phyloP scores from a whole-genome alignment of 2,888 invertebrate genomes.

The Dryocosmus kuriphilus region DNA sequence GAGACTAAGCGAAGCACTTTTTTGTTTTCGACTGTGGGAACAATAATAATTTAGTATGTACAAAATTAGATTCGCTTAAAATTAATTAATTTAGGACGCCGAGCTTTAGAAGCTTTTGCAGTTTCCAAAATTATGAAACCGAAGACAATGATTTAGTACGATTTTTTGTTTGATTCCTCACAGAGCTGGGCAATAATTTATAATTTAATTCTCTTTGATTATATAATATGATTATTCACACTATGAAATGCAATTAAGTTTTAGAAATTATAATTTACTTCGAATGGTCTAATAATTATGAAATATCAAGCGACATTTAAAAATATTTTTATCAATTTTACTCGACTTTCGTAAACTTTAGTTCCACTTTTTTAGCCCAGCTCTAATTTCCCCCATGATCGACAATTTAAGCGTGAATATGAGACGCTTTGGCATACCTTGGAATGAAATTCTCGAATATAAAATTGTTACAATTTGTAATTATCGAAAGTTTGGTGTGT shows the following conservation, averaged over 20 bases:
- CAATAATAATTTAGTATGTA: slow-evolving; percentile 70
- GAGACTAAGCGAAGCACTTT: slow-evolving; percentile 55
- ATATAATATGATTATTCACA: background rate
- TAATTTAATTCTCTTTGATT: background rate
- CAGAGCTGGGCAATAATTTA: slow-evolving; percentile 24
- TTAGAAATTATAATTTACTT: background rate
- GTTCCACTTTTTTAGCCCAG: slow-evolving; percentile 17
- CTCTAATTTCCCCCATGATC: slow-evolving; percentile 2
- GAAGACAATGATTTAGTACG: slow-evolving; percentile 1
- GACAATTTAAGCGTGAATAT: slow-evolving; percentile 12
- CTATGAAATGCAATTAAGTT: slow-evolving; percentile 8
- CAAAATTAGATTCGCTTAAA: slow-evolving; percentile 66
- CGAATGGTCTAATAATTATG: background rate
- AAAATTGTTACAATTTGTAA: slow-evolving; percentile 63
- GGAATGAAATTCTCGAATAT: slow-evolving; percentile 64
- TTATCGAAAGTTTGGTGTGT: slow-evolving; percentile 48
- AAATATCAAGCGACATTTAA: background rate
- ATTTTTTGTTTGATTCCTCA: background rate
- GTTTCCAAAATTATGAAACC: background rate
- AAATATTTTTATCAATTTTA: background rate
- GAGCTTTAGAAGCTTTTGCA: slow-evolving; percentile 45
- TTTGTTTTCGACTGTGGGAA: slow-evolving; percentile 57
- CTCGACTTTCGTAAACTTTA: background rate
- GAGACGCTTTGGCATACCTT: slow-evolving; percentile 50
- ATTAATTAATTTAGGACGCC: slow-evolving; percentile 63